Evolutionary conservation across 2,113 vertebrate species (phyloP), one percentile per base, ranked within the genome.

Genomic region (Gavialis gangeticus): DNA sequence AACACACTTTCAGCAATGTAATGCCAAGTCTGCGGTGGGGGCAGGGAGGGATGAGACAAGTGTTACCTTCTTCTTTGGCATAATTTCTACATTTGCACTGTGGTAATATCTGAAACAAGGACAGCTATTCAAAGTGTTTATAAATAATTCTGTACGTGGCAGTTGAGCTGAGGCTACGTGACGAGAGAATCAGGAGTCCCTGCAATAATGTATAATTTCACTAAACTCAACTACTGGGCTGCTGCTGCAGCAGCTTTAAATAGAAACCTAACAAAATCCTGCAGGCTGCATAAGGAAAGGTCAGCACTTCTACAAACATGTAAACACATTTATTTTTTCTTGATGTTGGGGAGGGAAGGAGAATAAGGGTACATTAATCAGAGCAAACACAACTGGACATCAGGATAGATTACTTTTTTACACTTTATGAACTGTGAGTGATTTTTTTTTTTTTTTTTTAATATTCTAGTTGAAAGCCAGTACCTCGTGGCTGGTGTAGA

Each of bases 171-270:
- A 89, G 86, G 37, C 78, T 60, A 16, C 34, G n/a, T 90, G 80
- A 91, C 59, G 90, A 87, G 89, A 84, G 77, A 82, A 59, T 85
- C 63, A 87, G 92, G 75, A 90, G 62, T 63, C 85, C 56, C 55
- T 89, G 59, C 84, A 37, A 37, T 93, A 86, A 82, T 71, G 37
- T 60, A 75, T 34, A 84, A 77, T 89, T 85, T 90, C 69, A 88
- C 27, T 28, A 62, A 58, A 82, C 88, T 91, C 84, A 21, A 3
- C 78, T 90, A 84, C 84, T 87, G 27, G 25, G 2, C 64, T 94
- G 73, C 87, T 90, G 66, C n/a, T 77, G 75, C 78, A 59, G 82
- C 21, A 3, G 57, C 87, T 96, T 89, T 71, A 97, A 96, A 96
- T 89, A 93, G 93, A 66, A 94, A 91, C 67, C 16, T n/a, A 54